phyloP scores from a whole-genome alignment of 1,140 invertebrate genomes.

The Pseudoatta argentina region DNA sequence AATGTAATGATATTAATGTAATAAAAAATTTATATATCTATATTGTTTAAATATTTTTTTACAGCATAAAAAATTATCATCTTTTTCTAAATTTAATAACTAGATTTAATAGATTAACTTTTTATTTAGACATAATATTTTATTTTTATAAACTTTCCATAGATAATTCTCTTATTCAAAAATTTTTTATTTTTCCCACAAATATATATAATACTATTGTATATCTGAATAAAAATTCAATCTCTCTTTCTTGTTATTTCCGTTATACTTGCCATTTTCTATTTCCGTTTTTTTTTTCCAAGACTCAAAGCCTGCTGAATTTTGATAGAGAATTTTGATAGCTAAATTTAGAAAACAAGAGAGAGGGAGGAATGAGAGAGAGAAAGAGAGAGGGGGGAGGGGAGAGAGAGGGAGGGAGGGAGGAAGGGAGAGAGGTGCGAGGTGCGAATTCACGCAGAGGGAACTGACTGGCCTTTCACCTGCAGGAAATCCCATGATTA shows the following conservation, averaged over 20 bases:
- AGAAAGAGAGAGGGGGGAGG: background rate
- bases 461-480: constrained; percentile 49
- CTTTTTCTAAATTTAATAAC: background rate
- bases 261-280: constrained; percentile 22
- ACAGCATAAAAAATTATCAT: background rate
- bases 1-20: background rate
- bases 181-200: constrained; percentile 29
- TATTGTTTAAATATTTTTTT: background rate
- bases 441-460: background rate
- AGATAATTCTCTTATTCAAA: background rate
- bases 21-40: background rate
- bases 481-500: constrained; percentile 71
- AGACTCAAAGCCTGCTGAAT: background rate
- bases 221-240: constrained; percentile 29
- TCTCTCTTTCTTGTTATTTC: background rate
- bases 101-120: background rate
- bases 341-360: background rate
- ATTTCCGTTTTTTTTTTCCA: constrained; percentile 26
- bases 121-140: background rate
- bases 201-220: background rate
- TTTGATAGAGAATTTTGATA: background rate
- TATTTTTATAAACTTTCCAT: background rate
- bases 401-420: background rate
- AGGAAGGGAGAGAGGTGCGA: background rate
- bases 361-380: background rate